A percentile compares a stretch with the other conserved stretches of the same genome.
Evolutionary conservation across 2,888 invertebrate genomes (phyloP).

Genomic region (Hermaeophaga mercurialis): DNA sequence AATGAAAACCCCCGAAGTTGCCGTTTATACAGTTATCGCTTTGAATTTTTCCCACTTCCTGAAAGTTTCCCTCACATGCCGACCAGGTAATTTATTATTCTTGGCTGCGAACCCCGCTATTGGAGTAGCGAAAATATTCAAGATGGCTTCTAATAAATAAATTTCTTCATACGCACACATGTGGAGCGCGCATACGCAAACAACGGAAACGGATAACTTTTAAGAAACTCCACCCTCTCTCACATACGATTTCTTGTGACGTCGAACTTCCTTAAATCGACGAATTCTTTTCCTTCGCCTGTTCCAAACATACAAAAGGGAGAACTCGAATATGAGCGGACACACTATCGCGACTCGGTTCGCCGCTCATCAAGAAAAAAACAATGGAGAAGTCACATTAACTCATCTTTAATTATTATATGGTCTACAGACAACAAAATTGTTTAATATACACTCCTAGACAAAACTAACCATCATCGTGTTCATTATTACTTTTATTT

Average conservation of each 20-base stretch:
- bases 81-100: constrained; percentile 42
- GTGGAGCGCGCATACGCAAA: constrained; percentile 39
- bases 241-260: constrained; percentile 24
- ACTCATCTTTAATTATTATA: no score
- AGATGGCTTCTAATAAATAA: constrained; percentile 40
- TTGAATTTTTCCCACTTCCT: constrained; percentile 33
- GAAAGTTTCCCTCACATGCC: constrained; percentile 30
- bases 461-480: no score
- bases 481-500: no score
- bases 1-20: constrained; percentile 13
- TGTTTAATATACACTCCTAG: no score
- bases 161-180: constrained; percentile 40
- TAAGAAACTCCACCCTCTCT: constrained; percentile 43
- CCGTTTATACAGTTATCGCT: constrained; percentile 25
- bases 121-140: constrained; percentile 42
- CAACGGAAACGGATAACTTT: constrained; percentile 36
- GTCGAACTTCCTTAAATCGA: constrained; percentile 23
- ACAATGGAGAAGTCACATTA: no score
- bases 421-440: no score
- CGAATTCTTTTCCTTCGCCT: constrained; percentile 13
- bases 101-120: constrained; percentile 35
- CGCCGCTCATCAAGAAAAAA: no score
- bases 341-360: no score
- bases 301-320: no score
- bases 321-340: no score